phyloP scores from a whole-genome alignment of 2,888 invertebrate genomes.

The Latrodectus elegans region DNA sequence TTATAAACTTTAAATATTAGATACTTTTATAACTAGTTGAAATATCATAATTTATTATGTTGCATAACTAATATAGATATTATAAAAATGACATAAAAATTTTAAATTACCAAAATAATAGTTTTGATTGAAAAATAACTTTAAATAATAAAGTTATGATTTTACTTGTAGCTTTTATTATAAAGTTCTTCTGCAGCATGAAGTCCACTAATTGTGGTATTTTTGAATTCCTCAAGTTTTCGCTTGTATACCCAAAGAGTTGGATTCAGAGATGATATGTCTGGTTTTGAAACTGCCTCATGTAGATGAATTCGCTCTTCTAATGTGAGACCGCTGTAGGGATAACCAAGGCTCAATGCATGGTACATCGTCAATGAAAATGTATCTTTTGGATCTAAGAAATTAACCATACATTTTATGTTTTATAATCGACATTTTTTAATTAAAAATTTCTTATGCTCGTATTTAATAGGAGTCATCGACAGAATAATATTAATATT shows the following conservation, averaged over 20 bases:
- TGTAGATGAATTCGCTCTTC: constrained; percentile 49
- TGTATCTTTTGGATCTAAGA: constrained; percentile 34
- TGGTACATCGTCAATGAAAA: constrained; percentile 55
- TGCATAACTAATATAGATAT: too few species aligned
- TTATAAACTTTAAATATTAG: too few species aligned
- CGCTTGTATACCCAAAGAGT: constrained; percentile 11
- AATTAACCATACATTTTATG: not conserved
- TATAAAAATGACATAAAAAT: too few species aligned
- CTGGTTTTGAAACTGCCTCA: constrained; percentile 27
- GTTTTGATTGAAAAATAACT: too few species aligned
- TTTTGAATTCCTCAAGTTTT: constrained; percentile 3
- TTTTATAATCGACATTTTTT: too few species aligned
- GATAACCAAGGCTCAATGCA: constrained; percentile 55
- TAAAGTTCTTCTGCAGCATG: constrained; percentile 26
- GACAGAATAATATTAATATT: too few species aligned
- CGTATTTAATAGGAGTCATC: too few species aligned
- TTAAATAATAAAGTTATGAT: not conserved
- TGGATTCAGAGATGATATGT: constrained; percentile 16
- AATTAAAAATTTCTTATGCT: too few species aligned
- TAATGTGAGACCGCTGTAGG: constrained; percentile 42
- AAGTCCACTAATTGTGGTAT: not conserved
- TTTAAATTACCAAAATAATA: too few species aligned
- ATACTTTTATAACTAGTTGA: too few species aligned
- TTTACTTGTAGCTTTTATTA: constrained; percentile 42
- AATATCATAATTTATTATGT: too few species aligned